Percentiles rank a stretch among this genome's conserved stretches.
These are phyloP conservation scores for Aurelia aurita DNA, from an alignment of 30 jellyfish, hydroid and myxozoan species.

Conservation along the genomic window DNA sequence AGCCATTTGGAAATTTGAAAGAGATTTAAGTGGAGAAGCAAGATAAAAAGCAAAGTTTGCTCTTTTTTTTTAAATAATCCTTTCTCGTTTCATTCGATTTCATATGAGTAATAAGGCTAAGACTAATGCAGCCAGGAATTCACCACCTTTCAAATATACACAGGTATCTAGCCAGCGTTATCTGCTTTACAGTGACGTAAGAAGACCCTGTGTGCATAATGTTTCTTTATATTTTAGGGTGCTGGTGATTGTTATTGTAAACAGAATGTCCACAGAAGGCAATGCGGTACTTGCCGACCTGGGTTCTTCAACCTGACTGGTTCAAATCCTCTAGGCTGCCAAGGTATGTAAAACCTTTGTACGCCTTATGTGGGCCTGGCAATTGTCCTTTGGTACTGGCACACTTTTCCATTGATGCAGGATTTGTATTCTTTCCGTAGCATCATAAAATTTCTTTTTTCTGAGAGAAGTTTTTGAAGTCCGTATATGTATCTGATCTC, in stretches of 20 bases:
- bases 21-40: too few relatives aligned
- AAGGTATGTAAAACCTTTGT: conserved; percentile 37
- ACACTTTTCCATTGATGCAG: too few relatives aligned
- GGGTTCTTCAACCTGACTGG: conserved; percentile 79
- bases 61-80: too few relatives aligned
- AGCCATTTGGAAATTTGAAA: too few relatives aligned
- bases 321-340: conserved; percentile 77
- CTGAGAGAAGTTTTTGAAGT: too few relatives aligned
- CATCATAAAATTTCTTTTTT: too few relatives aligned
- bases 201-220: neutral
- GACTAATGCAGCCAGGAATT: neutral
- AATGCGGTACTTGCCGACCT: conserved; percentile 79
- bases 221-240: conserved; percentile 1
- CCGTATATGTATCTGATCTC: too few relatives aligned
- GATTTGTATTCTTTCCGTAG: too few relatives aligned
- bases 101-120: neutral
- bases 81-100: too few relatives aligned
- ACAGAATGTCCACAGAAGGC: conserved; percentile 67
- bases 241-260: conserved; percentile 98
- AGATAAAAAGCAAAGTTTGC: too few relatives aligned
- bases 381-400: too few relatives aligned
- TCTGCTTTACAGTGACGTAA: neutral
- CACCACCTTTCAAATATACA: neutral
- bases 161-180: neutral
- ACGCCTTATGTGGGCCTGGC: too few relatives aligned